Conservation (phyloP, 2,888 invertebrate species). For the Catonia carolina region DNA sequence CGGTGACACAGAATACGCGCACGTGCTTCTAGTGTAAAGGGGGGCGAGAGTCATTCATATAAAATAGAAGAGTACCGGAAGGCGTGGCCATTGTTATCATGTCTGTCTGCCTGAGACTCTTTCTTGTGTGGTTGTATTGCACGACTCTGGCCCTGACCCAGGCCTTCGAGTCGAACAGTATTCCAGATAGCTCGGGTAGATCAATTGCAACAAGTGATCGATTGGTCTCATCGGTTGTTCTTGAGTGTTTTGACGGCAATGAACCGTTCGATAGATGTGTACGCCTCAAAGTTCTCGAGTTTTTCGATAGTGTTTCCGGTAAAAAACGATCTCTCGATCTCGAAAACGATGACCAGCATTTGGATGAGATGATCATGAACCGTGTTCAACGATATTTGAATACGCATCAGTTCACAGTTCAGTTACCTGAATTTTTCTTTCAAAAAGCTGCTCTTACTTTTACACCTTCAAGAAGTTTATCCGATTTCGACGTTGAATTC, state of each 20-base stretch:
- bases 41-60: not conserved
- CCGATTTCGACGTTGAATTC: slow-evolving; percentile 44
- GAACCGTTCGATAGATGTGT: slow-evolving; percentile 46
- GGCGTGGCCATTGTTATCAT: slow-evolving; percentile 28
- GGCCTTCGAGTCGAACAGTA: slow-evolving; percentile 20
- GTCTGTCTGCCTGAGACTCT: not conserved
- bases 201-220: slow-evolving; percentile 57
- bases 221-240: slow-evolving; percentile 61
- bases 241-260: slow-evolving; percentile 62
- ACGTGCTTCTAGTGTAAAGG: slow-evolving; percentile 1
- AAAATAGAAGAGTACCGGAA: slow-evolving; percentile 20
- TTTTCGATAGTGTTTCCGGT: slow-evolving; percentile 56
- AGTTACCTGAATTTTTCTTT: slow-evolving; percentile 64
- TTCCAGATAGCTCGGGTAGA: slow-evolving; percentile 16
- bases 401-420: slow-evolving; percentile 65
- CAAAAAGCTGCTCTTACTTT: slow-evolving; percentile 51
- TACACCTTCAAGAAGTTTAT: slow-evolving; percentile 38
- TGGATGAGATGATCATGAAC: slow-evolving; percentile 49
- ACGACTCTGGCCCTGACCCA: slow-evolving; percentile 12
- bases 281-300: slow-evolving; percentile 59
- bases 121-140: slow-evolving; percentile 12
- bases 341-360: slow-evolving; percentile 38
- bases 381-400: slow-evolving; percentile 63
- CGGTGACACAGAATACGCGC: slow-evolving; percentile 5
- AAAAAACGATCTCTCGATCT: slow-evolving; percentile 37